Evolutionary conservation across 2,888 invertebrate species (phyloP), one percentile per base, ranked within the genome.

Genomic region (Macaria notata): DNA sequence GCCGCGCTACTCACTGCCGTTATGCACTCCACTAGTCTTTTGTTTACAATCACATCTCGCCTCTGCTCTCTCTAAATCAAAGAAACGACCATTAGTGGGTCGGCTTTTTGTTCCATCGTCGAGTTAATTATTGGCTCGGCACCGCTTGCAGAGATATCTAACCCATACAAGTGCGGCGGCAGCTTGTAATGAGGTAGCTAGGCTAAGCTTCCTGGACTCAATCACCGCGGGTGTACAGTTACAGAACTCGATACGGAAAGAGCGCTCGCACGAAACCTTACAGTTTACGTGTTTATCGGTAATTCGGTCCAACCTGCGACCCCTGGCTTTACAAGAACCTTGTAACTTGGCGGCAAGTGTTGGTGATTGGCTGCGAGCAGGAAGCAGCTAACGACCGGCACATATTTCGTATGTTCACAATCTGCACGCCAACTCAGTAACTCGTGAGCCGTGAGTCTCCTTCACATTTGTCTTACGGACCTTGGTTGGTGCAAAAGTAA

Each of bases 201-300:
- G 50, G 59, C 42, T 51, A 59, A 59, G 50, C 59, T 59, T 54
- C 54, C 54, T 51, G 59, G 59, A 54, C 59, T 55, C 54, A 49
- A 59, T 51, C 54, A 55, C 51, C 44, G 59, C 33, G 47, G n/a
- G 54, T 54, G 30, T 59, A 41, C 36, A 44, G 54, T 59, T 54
- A 59, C 58, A 38, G 8, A 29, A 49, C 46, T 33, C 30, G 19
- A 41, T 33, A 46, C 33, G 48, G 38, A 30, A 29, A 36, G 33
- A 30, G 44, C 50, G 44, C 9, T 38, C 36, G 43, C 31, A 9
- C 31, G 59, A 59, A 59, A 31, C 59, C 59, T 4, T 59, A 59
- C 48, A 45, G 41, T 33, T 49, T 36, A 33, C 50, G 36, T 46
- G 53, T 46, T 9, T 9, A 8, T 29, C 31, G 49, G 54, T 44